These are phyloP conservation scores for Nasonia vitripennis DNA, from an alignment of 1,140 invertebrate species.

Conservation along the genomic window DNA sequence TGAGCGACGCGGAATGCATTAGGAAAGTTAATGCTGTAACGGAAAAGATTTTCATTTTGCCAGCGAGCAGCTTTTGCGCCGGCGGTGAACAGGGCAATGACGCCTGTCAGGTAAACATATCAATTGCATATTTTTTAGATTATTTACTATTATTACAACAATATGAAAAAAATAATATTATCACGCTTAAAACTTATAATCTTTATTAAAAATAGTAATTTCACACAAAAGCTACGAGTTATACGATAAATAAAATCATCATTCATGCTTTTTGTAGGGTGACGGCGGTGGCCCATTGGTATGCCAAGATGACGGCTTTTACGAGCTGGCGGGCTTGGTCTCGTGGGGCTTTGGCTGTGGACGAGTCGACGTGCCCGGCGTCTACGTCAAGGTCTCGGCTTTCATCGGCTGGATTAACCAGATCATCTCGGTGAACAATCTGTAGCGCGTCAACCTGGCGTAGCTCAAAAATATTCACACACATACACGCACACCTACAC, in stretches of 20 bases:
- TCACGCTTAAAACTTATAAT: background rate
- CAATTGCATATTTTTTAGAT: background rate
- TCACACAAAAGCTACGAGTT: slow-evolving; percentile 15
- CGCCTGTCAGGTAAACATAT: slow-evolving; percentile 87
- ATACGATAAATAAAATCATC: slow-evolving; percentile 49
- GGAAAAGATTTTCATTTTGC: slow-evolving; percentile 94
- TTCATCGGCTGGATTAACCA: slow-evolving; percentile 98
- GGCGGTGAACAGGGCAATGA: slow-evolving; percentile 94
- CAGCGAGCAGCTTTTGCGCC: slow-evolving; percentile 94
- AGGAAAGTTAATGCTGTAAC: slow-evolving; percentile 95
- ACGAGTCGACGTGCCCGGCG: slow-evolving; percentile 90
- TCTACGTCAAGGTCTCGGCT: slow-evolving; percentile 95
- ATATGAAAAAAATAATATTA: too few relatives aligned
- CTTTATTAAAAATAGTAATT: slow-evolving; percentile 40
- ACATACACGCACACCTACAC: background rate
- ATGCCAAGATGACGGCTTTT: slow-evolving; percentile 94
- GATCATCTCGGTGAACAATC: slow-evolving; percentile 95
- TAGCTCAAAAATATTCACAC: background rate
- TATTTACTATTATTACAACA: background rate
- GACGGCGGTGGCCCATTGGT: slow-evolving; percentile 94
- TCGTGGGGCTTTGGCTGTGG: slow-evolving; percentile 96
- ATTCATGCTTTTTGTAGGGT: slow-evolving; percentile 76
- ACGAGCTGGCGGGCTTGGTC: slow-evolving; percentile 91
- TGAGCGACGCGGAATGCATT: slow-evolving; percentile 93
- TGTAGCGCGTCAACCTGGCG: slow-evolving; percentile 73